Percentiles rank a stretch among this genome's conserved stretches.
phyloP scores from a whole-genome alignment of 2,888 invertebrate species.

The Sesamia inferens region DNA sequence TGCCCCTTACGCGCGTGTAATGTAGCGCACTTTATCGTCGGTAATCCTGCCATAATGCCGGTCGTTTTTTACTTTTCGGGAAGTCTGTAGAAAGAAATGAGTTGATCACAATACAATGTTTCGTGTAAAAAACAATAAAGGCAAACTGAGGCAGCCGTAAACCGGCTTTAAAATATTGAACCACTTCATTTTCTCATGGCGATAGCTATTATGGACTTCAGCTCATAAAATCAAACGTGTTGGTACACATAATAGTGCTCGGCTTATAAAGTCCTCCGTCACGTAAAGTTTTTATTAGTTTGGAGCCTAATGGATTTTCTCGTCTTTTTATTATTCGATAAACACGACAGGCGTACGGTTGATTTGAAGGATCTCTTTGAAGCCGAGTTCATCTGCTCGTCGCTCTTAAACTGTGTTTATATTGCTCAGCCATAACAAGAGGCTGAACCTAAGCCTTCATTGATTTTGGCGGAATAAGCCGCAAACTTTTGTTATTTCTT shows the following conservation, averaged over 20 bases:
- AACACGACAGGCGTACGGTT: conserved; percentile 68
- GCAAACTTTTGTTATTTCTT: conserved; percentile 71
- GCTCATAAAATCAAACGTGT: conserved; percentile 73
- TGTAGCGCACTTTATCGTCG: conserved; percentile 80
- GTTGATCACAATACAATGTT: conserved; percentile 65
- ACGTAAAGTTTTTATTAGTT: conserved; percentile 72
- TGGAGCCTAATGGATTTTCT: conserved; percentile 70
- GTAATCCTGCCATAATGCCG: conserved; percentile 75
- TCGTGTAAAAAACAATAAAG: conserved; percentile 78
- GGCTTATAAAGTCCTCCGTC: conserved; percentile 61
- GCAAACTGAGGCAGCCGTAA: conserved; percentile 66
- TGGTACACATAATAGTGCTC: conserved; percentile 59
- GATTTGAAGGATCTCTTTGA: conserved; percentile 75
- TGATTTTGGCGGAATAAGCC: conserved; percentile 74
- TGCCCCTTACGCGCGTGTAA: conserved; percentile 77
- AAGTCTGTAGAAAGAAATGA: conserved; percentile 45
- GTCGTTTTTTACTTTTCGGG: conserved; percentile 61
- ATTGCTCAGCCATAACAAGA: conserved; percentile 62
- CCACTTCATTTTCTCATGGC: conserved; percentile 74
- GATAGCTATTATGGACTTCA: conserved; percentile 68
- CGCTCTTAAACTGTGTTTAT: conserved; percentile 65
- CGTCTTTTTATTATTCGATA: conserved; percentile 71
- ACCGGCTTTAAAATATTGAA: conserved; percentile 74
- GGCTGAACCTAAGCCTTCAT: conserved; percentile 57
- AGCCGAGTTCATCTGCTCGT: conserved; percentile 58